These are phyloP conservation scores for Julus scanicus DNA, from an alignment of 2,888 invertebrate species.

Conservation along the genomic window DNA sequence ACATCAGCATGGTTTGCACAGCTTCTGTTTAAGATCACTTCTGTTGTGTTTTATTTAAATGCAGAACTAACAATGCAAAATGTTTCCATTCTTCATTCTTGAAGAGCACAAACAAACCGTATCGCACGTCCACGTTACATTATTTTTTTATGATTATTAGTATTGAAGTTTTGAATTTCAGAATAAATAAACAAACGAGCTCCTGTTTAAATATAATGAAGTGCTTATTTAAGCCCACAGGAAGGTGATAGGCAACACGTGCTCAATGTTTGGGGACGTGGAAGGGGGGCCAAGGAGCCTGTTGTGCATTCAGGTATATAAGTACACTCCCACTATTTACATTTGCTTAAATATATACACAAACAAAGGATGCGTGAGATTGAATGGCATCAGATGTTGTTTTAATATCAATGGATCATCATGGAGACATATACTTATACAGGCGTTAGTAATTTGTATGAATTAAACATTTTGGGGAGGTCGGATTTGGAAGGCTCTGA, in stretches of 20 bases:
- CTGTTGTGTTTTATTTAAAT: neutral
- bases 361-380: constrained; percentile 30
- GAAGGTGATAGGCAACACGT: constrained; percentile 37
- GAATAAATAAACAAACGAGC: constrained; percentile 36
- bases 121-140: neutral
- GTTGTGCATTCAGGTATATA: constrained; percentile 16
- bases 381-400: neutral
- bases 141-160: constrained; percentile 21
- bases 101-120: constrained; percentile 27
- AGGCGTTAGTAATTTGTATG: no score
- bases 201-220: constrained; percentile 24
- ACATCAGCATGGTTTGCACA: neutral
- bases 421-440: no score
- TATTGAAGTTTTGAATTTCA: constrained; percentile 16
- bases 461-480: neutral
- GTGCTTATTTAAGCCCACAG: constrained; percentile 32
- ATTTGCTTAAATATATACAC: constrained; percentile 36
- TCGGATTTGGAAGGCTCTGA: neutral
- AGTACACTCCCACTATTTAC: constrained; percentile 24
- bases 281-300: neutral
- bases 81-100: constrained; percentile 30
- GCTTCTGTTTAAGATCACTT: constrained; percentile 7
- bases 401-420: neutral
- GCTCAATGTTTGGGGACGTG: constrained; percentile 12
- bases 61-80: neutral